These are phyloP conservation scores for Elephas maximus DNA, from an alignment of 2,113 vertebrate species.

Conservation along the genomic window DNA sequence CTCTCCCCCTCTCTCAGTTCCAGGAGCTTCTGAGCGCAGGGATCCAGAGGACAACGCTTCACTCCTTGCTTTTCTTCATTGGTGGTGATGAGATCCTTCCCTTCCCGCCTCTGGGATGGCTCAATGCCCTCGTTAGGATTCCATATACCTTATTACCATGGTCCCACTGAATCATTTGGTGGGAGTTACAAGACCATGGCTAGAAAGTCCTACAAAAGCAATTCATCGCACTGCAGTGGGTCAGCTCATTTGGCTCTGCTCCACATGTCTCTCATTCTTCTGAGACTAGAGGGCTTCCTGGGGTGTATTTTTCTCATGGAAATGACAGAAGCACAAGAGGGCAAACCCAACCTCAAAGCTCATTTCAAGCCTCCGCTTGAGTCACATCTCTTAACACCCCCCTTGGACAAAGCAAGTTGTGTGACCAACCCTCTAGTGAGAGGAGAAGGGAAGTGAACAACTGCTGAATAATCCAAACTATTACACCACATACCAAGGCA, in stretches of 20 bases:
- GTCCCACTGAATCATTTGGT: too few species aligned
- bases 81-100: too few species aligned
- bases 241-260: not conserved
- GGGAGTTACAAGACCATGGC: too few species aligned
- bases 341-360: not conserved
- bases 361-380: not conserved
- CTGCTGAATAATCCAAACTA: not conserved
- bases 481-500: not conserved
- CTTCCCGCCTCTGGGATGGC: too few species aligned
- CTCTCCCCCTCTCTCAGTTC: too few species aligned
- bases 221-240: not conserved
- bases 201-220: too few species aligned
- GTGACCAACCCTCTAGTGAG: not conserved
- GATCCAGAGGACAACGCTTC: too few species aligned
- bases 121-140: too few species aligned
- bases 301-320: not conserved
- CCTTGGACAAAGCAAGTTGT: not conserved
- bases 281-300: fast-evolving
- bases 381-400: not conserved
- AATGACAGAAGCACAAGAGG: not conserved
- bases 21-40: too few species aligned
- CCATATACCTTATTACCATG: too few species aligned
- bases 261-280: fast-evolving
- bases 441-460: too few species aligned
- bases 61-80: too few species aligned